Evolutionary conservation across 2,113 vertebrate genomes (phyloP).

Genomic region (Pipa parva): DNA sequence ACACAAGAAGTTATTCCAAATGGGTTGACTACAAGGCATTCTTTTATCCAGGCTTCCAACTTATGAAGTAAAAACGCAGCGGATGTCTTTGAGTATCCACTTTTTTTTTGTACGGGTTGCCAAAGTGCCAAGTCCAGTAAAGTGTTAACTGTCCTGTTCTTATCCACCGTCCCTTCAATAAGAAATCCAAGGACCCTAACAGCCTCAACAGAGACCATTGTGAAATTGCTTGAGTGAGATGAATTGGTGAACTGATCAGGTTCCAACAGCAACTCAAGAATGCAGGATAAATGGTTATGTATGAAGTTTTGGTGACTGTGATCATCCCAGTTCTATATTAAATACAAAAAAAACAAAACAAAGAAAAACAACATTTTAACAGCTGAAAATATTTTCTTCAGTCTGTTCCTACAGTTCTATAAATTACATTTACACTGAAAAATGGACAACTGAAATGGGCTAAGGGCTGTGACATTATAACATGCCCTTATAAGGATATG

Average conservation of each 20-base stretch:
- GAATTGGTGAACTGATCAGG: slow-evolving; percentile 76
- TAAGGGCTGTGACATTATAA: too few species aligned
- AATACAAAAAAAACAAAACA: neutral
- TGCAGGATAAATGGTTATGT: slow-evolving; percentile 72
- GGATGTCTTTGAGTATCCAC: slow-evolving; percentile 68
- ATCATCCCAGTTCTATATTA: slow-evolving; percentile 87
- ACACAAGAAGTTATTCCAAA: slow-evolving; percentile 81
- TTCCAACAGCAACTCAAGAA: slow-evolving; percentile 84
- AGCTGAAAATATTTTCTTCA: too few species aligned
- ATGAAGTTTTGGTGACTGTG: slow-evolving; percentile 81
- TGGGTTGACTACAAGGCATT: slow-evolving; percentile 72
- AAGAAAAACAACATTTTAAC: neutral
- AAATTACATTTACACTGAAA: too few species aligned
- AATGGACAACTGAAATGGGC: too few species aligned
- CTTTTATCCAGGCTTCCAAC: slow-evolving; percentile 77
- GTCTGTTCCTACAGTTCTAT: too few species aligned
- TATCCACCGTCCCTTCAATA: slow-evolving; percentile 73
- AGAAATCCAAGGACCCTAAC: slow-evolving; percentile 77
- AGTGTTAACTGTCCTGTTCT: slow-evolving; percentile 57
- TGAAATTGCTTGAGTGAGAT: slow-evolving; percentile 62
- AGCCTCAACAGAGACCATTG: slow-evolving; percentile 71
- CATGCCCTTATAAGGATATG: too few species aligned
- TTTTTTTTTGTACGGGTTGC: slow-evolving; percentile 63
- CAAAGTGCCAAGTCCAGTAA: slow-evolving; percentile 78
- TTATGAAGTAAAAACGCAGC: slow-evolving; percentile 71